Base-by-base conservation (phyloP, 2,888 invertebrate genomes). In the Limenitis arthemis region DNA sequence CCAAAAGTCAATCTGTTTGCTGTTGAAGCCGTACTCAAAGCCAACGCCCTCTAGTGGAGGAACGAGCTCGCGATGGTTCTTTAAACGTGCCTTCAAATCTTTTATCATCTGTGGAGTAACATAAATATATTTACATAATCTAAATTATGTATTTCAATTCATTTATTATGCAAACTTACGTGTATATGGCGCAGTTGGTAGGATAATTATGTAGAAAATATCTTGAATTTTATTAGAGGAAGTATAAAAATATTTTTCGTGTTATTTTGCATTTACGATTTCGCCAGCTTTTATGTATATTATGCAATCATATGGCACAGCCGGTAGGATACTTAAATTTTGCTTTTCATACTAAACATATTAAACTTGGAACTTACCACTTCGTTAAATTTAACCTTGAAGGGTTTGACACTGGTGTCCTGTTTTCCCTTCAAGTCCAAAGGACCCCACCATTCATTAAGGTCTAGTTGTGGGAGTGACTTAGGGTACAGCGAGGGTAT, bases 1-100 rank as follows among this genome's bases (percentile, higher is more conserved):
- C 63, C 95, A 87, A 40, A 85, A 78, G 42, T 88, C 79, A 20
- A 95, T 69, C 51, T 90, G 89, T 1, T 89, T 87, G 0, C 90
- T 82, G 68, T 94, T 93, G 71, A 96, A 91, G 0, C 97, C 97
- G 69, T 96, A 97, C 61, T 92, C 88, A 74, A 96, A 96, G 1
- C 84, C 89, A 0, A 88, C 81, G 20, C 89, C 91, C 75, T 94
- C 91, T n/a, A 94, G 73, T 0, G 94, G 91, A 5, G 86, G 84
- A 0, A 87, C 73, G 36, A 72, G 66, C 1, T 63, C 53, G 4
- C 75, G 69, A 44, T 70, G 72, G 38, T 70, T 73, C 41, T 70
- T 72, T 0, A 85, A 55, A 1, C 82, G 74, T 0, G 64, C 59
- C 50, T 66, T 73, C 0, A 85, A 68, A 42, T 82, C 81, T 53